Base-by-base conservation (phyloP, 2,888 invertebrate species). In the Pristionchus arcanus region DNA sequence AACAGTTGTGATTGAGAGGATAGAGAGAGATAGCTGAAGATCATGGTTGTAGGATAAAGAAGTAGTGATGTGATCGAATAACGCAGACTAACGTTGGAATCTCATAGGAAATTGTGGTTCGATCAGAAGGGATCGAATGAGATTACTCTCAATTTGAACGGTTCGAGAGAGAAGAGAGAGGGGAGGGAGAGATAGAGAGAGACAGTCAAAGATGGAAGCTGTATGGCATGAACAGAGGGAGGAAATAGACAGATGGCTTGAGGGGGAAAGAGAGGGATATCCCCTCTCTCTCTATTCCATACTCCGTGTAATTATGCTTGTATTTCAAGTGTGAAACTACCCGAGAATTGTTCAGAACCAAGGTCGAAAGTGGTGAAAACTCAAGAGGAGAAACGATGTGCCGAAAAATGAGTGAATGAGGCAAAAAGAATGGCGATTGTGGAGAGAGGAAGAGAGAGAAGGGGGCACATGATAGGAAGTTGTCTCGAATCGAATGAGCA, bases 121-220 rank as follows among this genome's bases (percentile, higher is more conserved):
- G 71, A 71, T 71, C 71, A 34, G 71, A 71, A 42, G 77, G 49
- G 77, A 77, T 77, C 37, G 42, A 77, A 77, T 77, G 77, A 77
- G 77, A 77, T 77, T 77, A 77, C 77, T 77, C 77, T 34, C 37
- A 77, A 77, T 77, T 77, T 77, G 77, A 77, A 77, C 77, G 77
- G 77, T 77, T 34, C 21, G 42, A 42, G 31, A 74, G 34, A 42
- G 77, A 49, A 13, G 4, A 5, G 49, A 77, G 49, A n/a, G 25
- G 49, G 21, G 49, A 42, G 42, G 25, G 42, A 77, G 77, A 77
- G 42, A 66, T 11, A 25, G 63, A 63, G 21, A 34, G 37, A 19
- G 42, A 77, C 34, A 77, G 77, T 13, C 37, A 37, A 42, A 77
- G 1, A 77, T 77, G 37, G 77, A 77, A 77, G 77, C 77, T 49